These are phyloP conservation scores for Gambusia yucatana DNA, from an alignment of 2,797 vertebrate genomes.

Conservation along the genomic window DNA sequence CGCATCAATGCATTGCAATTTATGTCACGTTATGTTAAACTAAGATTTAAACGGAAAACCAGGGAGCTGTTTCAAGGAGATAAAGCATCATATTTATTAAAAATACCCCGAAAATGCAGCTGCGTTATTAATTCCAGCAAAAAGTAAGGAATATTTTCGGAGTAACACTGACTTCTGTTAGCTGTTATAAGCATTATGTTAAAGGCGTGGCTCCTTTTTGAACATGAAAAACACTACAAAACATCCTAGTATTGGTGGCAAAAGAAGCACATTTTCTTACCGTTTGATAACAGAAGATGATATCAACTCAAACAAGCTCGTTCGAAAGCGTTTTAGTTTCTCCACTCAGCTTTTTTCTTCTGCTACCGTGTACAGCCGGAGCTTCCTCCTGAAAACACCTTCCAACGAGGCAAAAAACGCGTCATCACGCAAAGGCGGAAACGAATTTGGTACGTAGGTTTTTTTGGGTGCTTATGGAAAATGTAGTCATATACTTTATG, in stretches of 20 bases:
- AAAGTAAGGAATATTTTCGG: background rate
- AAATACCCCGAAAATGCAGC: background rate
- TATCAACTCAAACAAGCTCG: constrained; percentile 39
- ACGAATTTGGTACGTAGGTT: background rate
- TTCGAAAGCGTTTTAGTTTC: constrained; percentile 13
- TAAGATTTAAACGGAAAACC: background rate
- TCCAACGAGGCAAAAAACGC: constrained; percentile 87
- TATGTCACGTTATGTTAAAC: background rate
- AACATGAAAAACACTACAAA: constrained; percentile 12
- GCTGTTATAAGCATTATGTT: background rate
- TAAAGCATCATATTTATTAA: background rate
- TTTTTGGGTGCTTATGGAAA: constrained; percentile 52
- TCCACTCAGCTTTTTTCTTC: constrained; percentile 10
- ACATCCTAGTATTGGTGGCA: background rate
- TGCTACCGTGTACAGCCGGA: constrained; percentile 8
- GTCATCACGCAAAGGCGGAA: constrained; percentile 73
- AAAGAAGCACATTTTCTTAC: constrained; percentile 43
- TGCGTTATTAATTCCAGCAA: background rate
- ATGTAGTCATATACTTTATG: constrained; percentile 35
- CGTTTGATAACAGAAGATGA: constrained; percentile 36
- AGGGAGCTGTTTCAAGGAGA: constrained; percentile 8
- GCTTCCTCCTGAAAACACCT: constrained; percentile 78
- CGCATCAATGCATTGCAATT: constrained; percentile 10
- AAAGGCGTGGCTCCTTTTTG: constrained; percentile 56
- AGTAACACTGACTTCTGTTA: constrained; percentile 2